These are phyloP conservation scores for Labeo calbasu DNA, from an alignment of 2,797 vertebrate species.

Conservation along the genomic window DNA sequence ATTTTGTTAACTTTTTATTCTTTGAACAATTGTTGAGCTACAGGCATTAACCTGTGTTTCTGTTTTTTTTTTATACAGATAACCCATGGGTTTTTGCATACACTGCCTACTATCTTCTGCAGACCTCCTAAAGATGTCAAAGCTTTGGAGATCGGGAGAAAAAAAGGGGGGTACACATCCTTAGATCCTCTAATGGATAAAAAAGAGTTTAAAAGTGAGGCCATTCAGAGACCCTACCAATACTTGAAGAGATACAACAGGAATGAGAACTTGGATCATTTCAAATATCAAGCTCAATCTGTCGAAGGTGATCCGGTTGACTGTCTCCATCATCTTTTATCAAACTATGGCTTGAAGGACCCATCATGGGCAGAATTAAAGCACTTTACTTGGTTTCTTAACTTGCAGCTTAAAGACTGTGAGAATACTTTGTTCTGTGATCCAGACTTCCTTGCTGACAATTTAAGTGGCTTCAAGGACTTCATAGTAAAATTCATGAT, in stretches of 20 bases:
- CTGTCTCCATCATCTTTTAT: slow-evolving; percentile 75
- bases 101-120: slow-evolving; percentile 78
- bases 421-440: slow-evolving; percentile 82
- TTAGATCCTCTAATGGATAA: slow-evolving; percentile 76
- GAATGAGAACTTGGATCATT: slow-evolving; percentile 70
- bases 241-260: slow-evolving; percentile 70
- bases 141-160: slow-evolving; percentile 54
- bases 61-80: slow-evolving; percentile 54
- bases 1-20: background rate
- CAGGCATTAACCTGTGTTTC: background rate
- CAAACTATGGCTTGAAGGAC: slow-evolving; percentile 72
- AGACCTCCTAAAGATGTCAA: slow-evolving; percentile 71
- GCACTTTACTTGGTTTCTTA: slow-evolving; percentile 82
- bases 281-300: slow-evolving; percentile 66
- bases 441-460: slow-evolving; percentile 67
- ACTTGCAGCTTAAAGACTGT: slow-evolving; percentile 79
- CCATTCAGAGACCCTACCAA: slow-evolving; percentile 81
- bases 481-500: slow-evolving; percentile 85
- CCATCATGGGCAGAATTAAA: slow-evolving; percentile 84
- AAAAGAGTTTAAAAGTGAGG: slow-evolving; percentile 74
- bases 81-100: slow-evolving; percentile 71
- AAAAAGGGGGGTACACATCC: background rate
- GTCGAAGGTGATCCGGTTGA: slow-evolving; percentile 64
- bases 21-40: background rate
- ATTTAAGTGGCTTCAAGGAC: slow-evolving; percentile 76